These are phyloP conservation scores for Callimorpha dominula DNA, from an alignment of 2,888 invertebrate species.

Conservation along the genomic window DNA sequence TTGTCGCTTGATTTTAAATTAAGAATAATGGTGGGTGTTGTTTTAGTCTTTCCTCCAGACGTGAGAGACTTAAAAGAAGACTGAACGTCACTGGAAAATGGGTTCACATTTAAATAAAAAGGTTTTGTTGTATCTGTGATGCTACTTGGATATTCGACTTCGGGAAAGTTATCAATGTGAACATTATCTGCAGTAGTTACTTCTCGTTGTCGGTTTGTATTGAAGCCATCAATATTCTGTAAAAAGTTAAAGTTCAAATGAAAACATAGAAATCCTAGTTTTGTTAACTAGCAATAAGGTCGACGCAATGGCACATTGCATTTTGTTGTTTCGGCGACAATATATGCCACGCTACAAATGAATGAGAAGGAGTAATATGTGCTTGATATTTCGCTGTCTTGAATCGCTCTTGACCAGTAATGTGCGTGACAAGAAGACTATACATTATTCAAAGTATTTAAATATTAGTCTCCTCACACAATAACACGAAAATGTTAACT, in stretches of 20 bases:
- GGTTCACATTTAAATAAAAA: constrained; percentile 62
- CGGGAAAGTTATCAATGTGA: constrained; percentile 57
- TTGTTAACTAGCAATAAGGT: neutral
- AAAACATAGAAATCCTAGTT: neutral
- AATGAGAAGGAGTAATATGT: neutral
- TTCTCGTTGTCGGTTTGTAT: constrained; percentile 39
- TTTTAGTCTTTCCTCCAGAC: constrained; percentile 23
- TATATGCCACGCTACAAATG: no score
- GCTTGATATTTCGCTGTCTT: neutral
- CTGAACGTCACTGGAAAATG: constrained; percentile 68
- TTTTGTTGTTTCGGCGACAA: neutral
- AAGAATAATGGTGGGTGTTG: constrained; percentile 22
- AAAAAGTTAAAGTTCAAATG: constrained; percentile 21
- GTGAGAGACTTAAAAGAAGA: constrained; percentile 51
- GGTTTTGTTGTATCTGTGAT: constrained; percentile 65
- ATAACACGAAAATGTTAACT: neutral
- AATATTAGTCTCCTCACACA: neutral
- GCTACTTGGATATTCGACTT: constrained; percentile 61
- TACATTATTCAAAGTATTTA: neutral
- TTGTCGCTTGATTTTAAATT: constrained; percentile 25
- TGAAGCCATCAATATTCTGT: constrained; percentile 47
- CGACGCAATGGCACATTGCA: neutral
- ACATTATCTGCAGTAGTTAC: constrained; percentile 41
- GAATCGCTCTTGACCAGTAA: neutral
- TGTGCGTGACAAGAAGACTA: neutral